Evolutionary conservation across 2,797 vertebrate genomes (phyloP).

Genomic region (Arnoldichthys spilopterus): DNA sequence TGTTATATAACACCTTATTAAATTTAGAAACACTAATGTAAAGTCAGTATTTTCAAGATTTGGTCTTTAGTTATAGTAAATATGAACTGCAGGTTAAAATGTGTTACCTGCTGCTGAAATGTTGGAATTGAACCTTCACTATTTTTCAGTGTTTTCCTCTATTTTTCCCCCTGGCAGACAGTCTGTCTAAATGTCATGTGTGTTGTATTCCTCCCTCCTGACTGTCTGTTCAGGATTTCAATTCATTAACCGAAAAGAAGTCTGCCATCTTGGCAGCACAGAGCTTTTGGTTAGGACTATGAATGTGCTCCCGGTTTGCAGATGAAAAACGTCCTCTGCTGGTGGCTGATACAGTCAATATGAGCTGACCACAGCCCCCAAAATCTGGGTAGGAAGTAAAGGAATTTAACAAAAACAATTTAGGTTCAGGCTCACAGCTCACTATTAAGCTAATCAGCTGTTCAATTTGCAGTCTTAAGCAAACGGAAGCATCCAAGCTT

Average conservation of each 20-base stretch:
- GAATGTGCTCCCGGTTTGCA: constrained; percentile 20
- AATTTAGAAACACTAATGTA: not conserved
- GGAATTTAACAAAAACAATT: constrained; percentile 63
- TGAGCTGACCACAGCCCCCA: constrained; percentile 59
- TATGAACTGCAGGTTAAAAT: constrained; percentile 9
- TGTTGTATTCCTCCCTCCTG: constrained; percentile 38
- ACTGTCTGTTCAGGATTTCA: constrained; percentile 53
- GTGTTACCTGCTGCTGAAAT: constrained; percentile 27
- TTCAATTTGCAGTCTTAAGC: constrained; percentile 78
- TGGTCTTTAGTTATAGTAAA: not conserved
- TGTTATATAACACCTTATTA: not conserved
- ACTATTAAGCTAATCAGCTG: constrained; percentile 77
- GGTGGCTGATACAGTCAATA: constrained; percentile 11
- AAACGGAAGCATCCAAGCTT: constrained; percentile 72
- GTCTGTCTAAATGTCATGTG: constrained; percentile 53
- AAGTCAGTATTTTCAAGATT: not conserved
- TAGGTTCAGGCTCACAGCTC: constrained; percentile 62
- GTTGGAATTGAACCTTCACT: constrained; percentile 30
- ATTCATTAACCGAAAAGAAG: constrained; percentile 54
- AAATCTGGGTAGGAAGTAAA: constrained; percentile 63
- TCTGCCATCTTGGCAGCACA: constrained; percentile 47
- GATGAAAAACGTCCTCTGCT: constrained; percentile 24
- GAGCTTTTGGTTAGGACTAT: constrained; percentile 31
- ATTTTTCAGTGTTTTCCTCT: constrained; percentile 36
- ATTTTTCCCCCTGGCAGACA: constrained; percentile 43